A percentile compares a stretch with the other conserved stretches of the same genome.
Evolutionary conservation across 2,113 vertebrate genomes (phyloP).

Genomic region (Oophaga pumilio): DNA sequence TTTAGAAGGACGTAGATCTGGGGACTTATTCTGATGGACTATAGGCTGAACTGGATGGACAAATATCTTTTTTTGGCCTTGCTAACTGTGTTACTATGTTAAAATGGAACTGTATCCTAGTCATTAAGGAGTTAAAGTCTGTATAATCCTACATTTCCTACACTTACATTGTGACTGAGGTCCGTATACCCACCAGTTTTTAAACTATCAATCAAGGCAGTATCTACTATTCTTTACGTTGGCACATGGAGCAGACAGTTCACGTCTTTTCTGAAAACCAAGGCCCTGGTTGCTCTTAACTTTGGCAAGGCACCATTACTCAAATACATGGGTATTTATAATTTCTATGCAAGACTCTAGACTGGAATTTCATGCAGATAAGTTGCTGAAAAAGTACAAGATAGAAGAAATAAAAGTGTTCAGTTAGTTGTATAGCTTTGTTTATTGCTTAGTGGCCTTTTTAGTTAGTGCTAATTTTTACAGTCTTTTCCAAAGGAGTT

Average conservation of each 20-base stretch:
- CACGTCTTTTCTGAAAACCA: slow-evolving; percentile 6
- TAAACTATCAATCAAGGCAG: background rate
- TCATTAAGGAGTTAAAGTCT: background rate
- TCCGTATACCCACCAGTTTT: background rate
- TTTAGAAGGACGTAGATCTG: too few relatives aligned
- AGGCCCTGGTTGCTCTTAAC: background rate
- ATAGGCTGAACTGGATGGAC: too few relatives aligned
- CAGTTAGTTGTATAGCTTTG: background rate
- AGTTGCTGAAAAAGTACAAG: background rate
- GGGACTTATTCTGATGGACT: too few relatives aligned
- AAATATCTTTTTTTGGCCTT: too few relatives aligned
- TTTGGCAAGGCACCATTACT: background rate
- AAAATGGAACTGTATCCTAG: too few relatives aligned
- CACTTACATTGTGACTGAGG: background rate
- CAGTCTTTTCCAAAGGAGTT: too few relatives aligned
- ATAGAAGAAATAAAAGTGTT: background rate
- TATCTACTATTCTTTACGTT: background rate
- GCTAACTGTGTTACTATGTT: too few relatives aligned
- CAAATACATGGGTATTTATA: slow-evolving; percentile 3
- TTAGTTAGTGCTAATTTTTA: too few relatives aligned
- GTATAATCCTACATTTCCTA: background rate
- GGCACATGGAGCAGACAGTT: slow-evolving; percentile 1
- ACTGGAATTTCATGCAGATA: slow-evolving; percentile 1
- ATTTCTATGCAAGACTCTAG: background rate
- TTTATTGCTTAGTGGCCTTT: too few relatives aligned